Conservation (phyloP, 23 tunicate species). For the Trididemnum clinides region DNA sequence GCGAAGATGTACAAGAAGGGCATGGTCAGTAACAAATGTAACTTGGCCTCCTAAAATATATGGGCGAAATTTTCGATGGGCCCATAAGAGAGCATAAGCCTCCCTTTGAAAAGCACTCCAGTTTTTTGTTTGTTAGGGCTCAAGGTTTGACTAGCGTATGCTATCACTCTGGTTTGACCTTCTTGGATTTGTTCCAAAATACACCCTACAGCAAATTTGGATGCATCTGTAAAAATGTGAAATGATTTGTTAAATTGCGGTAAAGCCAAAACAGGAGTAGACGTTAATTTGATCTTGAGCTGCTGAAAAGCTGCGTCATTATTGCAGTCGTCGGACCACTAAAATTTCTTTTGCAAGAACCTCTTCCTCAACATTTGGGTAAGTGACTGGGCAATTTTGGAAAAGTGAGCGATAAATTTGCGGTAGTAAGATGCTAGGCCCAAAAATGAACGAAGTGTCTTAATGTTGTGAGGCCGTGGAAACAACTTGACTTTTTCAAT, state of each 20-base stretch:
- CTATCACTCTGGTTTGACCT: constrained; percentile 16
- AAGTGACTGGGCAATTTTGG: constrained; percentile 9
- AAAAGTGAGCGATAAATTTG: constrained; percentile 10
- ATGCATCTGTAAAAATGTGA: constrained; percentile 28
- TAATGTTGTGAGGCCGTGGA: constrained; percentile 23
- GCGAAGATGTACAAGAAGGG: not conserved
- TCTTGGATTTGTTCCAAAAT: constrained; percentile 16
- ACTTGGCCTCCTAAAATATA: constrained; percentile 24
- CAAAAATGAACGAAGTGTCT: constrained; percentile 31
- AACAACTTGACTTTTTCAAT: not conserved
- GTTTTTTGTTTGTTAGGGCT: not conserved
- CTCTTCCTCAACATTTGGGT: not conserved
- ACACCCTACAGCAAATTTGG: constrained; percentile 31
- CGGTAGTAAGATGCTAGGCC: constrained; percentile 50
- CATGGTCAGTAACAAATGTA: constrained; percentile 32
- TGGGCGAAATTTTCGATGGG: not conserved
- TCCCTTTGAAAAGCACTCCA: not conserved
- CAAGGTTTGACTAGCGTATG: constrained; percentile 23
- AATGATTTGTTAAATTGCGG: constrained; percentile 19
- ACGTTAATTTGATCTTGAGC: not conserved
- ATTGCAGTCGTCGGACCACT: constrained; percentile 14
- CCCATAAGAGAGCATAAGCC: not conserved
- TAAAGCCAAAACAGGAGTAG: constrained; percentile 26
- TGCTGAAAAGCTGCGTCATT: constrained; percentile 21
- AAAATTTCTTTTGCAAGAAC: not conserved